Percentiles rank a stretch among this genome's conserved stretches.
These are phyloP conservation scores for Formica exsecta DNA, from an alignment of 1,140 invertebrate species.

Conservation along the genomic window DNA sequence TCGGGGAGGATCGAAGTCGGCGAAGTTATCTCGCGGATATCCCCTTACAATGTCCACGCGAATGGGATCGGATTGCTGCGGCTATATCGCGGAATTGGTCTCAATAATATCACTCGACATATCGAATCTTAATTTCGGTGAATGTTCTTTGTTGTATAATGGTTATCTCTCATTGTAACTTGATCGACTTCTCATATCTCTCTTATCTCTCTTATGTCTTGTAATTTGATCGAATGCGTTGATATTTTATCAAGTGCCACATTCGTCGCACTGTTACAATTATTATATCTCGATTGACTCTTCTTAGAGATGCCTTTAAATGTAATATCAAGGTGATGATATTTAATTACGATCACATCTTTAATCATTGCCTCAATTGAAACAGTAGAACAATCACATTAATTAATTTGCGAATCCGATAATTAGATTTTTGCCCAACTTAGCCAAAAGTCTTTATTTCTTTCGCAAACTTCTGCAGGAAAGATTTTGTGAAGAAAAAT, in stretches of 20 bases:
- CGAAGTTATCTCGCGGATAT: slow-evolving; percentile 59
- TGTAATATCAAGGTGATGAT: slow-evolving; percentile 14
- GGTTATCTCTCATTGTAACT: neutral
- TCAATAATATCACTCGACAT: slow-evolving; percentile 32
- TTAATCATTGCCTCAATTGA: neutral
- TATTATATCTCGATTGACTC: slow-evolving; percentile 14
- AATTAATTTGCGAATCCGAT: slow-evolving; percentile 47
- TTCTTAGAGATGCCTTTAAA: neutral
- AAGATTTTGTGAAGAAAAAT: slow-evolving; percentile 10
- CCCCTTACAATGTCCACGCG: slow-evolving; percentile 58
- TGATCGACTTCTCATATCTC: neutral
- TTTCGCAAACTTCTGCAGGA: slow-evolving; percentile 20
- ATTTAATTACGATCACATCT: slow-evolving; percentile 35
- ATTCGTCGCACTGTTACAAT: neutral
- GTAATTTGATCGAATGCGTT: too few relatives aligned
- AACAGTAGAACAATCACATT: slow-evolving; percentile 4
- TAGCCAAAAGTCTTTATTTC: slow-evolving; percentile 26
- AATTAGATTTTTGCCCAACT: slow-evolving; percentile 38
- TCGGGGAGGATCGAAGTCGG: slow-evolving; percentile 48
- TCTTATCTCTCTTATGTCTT: too few relatives aligned
- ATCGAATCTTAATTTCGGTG: slow-evolving; percentile 51
- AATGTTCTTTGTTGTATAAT: slow-evolving; percentile 12
- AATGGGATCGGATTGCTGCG: slow-evolving; percentile 44
- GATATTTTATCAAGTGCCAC: slow-evolving; percentile 1
- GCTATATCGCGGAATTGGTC: slow-evolving; percentile 47